A percentile compares a stretch with the other conserved stretches of the same genome.
Evolutionary conservation across 30 jellyfish, hydroid and myxozoan species (phyloP).

Genomic region (Cassiopea andromeda): DNA sequence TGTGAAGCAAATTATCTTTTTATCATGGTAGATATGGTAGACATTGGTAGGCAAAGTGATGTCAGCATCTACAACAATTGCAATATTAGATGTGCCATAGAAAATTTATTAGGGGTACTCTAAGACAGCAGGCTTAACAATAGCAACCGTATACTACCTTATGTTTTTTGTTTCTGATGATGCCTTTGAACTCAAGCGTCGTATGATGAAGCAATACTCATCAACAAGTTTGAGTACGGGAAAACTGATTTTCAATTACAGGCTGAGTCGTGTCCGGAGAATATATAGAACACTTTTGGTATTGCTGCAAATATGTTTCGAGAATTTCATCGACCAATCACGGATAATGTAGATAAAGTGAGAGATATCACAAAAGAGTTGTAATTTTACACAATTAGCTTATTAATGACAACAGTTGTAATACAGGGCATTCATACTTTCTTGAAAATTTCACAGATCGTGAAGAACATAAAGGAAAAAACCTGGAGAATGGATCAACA

Average conservation of each 20-base stretch:
- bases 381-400: conserved; percentile 66
- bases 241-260: conserved; percentile 34
- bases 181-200: conserved; percentile 49
- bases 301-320: conserved; percentile 46
- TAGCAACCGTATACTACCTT: conserved; percentile 16
- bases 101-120: conserved; percentile 39
- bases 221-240: background rate
- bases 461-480: conserved; percentile 43
- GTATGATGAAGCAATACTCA: conserved; percentile 64
- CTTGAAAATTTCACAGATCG: conserved; percentile 24
- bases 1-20: conserved; percentile 62
- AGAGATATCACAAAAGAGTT: conserved; percentile 38
- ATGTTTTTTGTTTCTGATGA: conserved; percentile 45
- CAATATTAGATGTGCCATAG: conserved; percentile 55
- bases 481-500: conserved; percentile 48
- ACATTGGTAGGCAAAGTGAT: conserved; percentile 75
- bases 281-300: conserved; percentile 59
- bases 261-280: conserved; percentile 51
- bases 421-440: conserved; percentile 15
- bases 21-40: conserved; percentile 58
- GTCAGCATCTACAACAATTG: conserved; percentile 62
- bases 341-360: conserved; percentile 33
- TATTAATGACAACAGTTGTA: conserved; percentile 1
- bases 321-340: conserved; percentile 36
- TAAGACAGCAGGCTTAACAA: conserved; percentile 3